phyloP scores from a whole-genome alignment of 1,140 invertebrate species.

The Philaenus spumarius region DNA sequence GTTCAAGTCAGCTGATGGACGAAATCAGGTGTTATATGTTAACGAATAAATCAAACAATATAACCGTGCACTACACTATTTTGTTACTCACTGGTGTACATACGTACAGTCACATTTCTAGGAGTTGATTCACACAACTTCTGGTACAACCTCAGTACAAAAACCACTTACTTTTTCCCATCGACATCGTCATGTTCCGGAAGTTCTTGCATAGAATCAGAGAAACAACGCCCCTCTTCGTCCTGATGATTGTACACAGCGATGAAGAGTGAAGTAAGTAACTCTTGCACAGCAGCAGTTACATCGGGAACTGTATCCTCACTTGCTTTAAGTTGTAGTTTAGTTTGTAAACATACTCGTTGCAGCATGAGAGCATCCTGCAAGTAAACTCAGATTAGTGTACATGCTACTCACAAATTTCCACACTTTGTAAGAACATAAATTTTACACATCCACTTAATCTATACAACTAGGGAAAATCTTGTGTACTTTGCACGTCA shows the following conservation, averaged over 20 bases:
- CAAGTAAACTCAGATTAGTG: conserved; percentile 21
- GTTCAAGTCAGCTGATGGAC: too few relatives aligned
- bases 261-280: conserved; percentile 88
- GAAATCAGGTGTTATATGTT: too few relatives aligned
- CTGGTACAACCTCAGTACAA: too few relatives aligned
- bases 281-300: conserved; percentile 77
- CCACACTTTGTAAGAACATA: too few relatives aligned
- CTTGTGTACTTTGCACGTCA: too few relatives aligned
- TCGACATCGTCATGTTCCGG: conserved; percentile 79
- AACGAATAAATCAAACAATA: too few relatives aligned
- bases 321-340: conserved; percentile 77
- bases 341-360: conserved; percentile 72
- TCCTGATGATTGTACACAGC: conserved; percentile 94
- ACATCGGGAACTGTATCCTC: conserved; percentile 87
- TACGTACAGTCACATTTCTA: too few relatives aligned
- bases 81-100: too few relatives aligned
- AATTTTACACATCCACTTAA: too few relatives aligned
- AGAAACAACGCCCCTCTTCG: conserved; percentile 91
- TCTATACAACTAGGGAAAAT: too few relatives aligned
- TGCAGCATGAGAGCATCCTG: conserved; percentile 90
- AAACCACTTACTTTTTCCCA: conserved; percentile 58
- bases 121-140: too few relatives aligned
- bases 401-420: conserved; percentile 7
- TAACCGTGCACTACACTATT: too few relatives aligned
- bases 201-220: conserved; percentile 91